These are phyloP conservation scores for Cardiocondyla obscurior DNA, from an alignment of 1,140 invertebrate genomes.

Conservation along the genomic window DNA sequence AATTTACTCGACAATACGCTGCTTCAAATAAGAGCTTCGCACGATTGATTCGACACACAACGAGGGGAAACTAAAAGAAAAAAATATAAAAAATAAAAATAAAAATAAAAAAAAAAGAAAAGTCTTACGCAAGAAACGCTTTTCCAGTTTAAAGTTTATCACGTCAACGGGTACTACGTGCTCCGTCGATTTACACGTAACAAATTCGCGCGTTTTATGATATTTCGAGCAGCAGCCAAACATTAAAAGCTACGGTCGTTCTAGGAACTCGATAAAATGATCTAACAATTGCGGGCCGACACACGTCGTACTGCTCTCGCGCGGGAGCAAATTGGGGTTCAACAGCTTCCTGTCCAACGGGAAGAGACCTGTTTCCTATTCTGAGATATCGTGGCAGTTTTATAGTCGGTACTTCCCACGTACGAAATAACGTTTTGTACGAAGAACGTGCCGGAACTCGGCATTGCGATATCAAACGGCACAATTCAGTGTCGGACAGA, in stretches of 20 bases:
- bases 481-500: conserved; percentile 65
- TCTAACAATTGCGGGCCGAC: background rate
- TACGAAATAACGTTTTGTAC: conserved; percentile 70
- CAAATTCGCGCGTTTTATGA: background rate
- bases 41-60: background rate
- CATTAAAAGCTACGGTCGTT: background rate
- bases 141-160: no score
- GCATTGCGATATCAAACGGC: conserved; percentile 65
- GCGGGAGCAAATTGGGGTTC: conserved; percentile 45
- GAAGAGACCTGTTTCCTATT: conserved; percentile 67
- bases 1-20: background rate
- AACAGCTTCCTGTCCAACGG: conserved; percentile 65
- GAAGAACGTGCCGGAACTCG: conserved; percentile 67
- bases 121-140: no score
- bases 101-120: no score
- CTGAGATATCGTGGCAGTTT: conserved; percentile 70
- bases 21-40: background rate
- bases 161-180: no score
- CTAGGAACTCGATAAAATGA: background rate
- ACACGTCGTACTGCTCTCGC: conserved; percentile 7
- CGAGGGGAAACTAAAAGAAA: background rate
- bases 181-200: no score
- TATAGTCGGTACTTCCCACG: conserved; percentile 68
- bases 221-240: background rate
- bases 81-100: no score